These are phyloP conservation scores for Archilochus colubris DNA, from an alignment of 2,113 vertebrate genomes.

Conservation along the genomic window DNA sequence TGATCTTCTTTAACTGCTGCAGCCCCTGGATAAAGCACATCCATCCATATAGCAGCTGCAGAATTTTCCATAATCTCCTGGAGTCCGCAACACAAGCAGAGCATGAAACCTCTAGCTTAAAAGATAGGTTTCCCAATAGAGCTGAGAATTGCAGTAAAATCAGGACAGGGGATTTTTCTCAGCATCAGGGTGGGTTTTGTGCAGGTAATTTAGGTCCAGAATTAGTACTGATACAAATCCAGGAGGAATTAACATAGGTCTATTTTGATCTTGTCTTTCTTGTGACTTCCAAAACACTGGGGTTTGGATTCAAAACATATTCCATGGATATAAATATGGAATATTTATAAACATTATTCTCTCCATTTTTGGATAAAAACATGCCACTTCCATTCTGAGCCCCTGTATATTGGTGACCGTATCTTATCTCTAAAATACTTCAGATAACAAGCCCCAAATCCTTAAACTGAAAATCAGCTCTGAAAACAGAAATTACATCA, in stretches of 20 bases:
- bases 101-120: background rate
- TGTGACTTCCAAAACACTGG: background rate
- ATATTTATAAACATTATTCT: background rate
- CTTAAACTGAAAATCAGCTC: background rate
- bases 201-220: background rate
- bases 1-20: background rate
- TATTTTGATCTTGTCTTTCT: background rate
- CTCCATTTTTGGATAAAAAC: background rate
- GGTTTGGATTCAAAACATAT: background rate
- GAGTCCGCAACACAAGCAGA: background rate
- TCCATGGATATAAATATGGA: background rate
- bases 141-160: background rate
- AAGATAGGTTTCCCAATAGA: fast-evolving
- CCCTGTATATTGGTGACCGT: background rate
- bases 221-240: background rate
- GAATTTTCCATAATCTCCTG: background rate
- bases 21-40: background rate
- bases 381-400: background rate
- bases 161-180: background rate
- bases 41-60: background rate
- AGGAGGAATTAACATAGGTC: background rate
- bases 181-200: background rate
- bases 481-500: background rate
- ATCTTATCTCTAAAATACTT: background rate
- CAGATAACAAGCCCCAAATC: background rate